Conservation (phyloP, 2,888 invertebrate species). For the Tuta absoluta region DNA sequence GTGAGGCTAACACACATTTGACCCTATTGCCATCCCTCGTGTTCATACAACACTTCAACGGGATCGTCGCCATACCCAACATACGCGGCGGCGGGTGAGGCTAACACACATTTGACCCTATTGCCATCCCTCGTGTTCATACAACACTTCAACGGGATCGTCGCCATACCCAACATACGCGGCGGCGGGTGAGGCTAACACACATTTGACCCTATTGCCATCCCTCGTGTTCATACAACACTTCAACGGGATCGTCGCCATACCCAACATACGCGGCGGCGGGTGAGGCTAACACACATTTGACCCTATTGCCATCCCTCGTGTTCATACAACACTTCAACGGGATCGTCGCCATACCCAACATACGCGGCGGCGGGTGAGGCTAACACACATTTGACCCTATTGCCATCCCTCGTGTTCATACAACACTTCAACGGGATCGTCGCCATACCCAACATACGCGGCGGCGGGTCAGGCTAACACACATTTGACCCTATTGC, state of each 20-base stretch:
- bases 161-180: background rate
- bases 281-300: no score
- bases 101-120: no score
- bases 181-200: no score
- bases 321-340: constrained; percentile 93
- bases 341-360: constrained; percentile 95
- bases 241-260: background rate
- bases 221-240: background rate
- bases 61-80: constrained; percentile 96
- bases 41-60: constrained; percentile 94
- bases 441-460: constrained; percentile 95
- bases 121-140: background rate
- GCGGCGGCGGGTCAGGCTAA: constrained; percentile 99
- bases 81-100: constrained; percentile 98
- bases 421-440: constrained; percentile 94
- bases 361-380: constrained; percentile 97
- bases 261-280: background rate
- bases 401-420: constrained; percentile 75
- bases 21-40: no score
- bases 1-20: no score
- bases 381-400: no score
- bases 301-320: no score
- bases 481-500: no score
- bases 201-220: no score
- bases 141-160: background rate